Conservation (phyloP, 2,888 invertebrate species). For the Drosophila imparisetae region DNA sequence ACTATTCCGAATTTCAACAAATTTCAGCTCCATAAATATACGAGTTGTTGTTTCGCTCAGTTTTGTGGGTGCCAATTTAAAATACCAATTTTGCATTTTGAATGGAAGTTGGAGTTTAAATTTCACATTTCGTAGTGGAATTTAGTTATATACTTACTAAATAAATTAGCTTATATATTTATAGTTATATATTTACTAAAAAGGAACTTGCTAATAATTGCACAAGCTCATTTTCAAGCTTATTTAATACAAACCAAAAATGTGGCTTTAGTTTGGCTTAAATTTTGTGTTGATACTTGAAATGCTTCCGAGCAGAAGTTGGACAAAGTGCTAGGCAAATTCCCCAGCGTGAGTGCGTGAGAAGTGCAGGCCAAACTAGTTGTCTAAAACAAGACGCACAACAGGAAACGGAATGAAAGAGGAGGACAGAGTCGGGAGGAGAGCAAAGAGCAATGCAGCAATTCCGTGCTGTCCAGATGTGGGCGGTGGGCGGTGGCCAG, state of each 20-base stretch:
- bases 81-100: background rate
- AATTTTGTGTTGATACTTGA: slow-evolving; percentile 22
- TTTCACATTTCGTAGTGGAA: background rate
- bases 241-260: background rate
- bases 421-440: background rate
- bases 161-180: background rate
- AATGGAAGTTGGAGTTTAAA: background rate
- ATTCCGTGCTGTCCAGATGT: slow-evolving; percentile 24
- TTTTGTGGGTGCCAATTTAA: background rate
- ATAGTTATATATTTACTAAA: background rate
- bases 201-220: background rate
- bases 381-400: slow-evolving; percentile 64
- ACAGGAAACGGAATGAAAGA: slow-evolving; percentile 53
- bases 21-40: background rate
- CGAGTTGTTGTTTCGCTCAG: background rate
- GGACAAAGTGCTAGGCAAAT: slow-evolving; percentile 62
- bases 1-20: background rate
- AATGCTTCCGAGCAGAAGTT: slow-evolving; percentile 15
- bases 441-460: slow-evolving; percentile 26
- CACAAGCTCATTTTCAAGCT: background rate
- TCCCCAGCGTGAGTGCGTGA: slow-evolving; percentile 60
- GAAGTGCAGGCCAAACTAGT: slow-evolving; percentile 73
- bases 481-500: slow-evolving; percentile 19
- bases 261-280: background rate
- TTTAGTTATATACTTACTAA: background rate